Base-by-base conservation (phyloP, 2,888 invertebrate species). In the Esperia sulphurella region DNA sequence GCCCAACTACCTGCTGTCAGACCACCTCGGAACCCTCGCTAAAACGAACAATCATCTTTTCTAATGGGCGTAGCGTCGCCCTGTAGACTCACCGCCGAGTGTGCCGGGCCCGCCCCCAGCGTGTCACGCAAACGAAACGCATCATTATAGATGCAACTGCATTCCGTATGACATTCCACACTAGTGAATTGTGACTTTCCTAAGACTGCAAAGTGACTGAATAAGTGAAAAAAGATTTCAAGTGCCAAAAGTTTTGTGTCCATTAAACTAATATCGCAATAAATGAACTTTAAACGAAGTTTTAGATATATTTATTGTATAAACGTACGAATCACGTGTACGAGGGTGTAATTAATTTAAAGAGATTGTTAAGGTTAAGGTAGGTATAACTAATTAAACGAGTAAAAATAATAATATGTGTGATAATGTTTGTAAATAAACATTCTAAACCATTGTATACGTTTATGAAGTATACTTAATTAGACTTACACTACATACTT, bases 21-120 rank as follows among this genome's bases (percentile, higher is more conserved):
- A 92, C 71, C 92, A 92, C 63, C 83, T 92, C 55, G 92, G 92
- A 57, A 90, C 92, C 12, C 86, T 91, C 52, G 87, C 91, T 47
- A 90, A 91, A 70, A 83, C 91, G 58, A 92, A 92, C 75, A 92
- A 92, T 79, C 92, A 92, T 79, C 87, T 92, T 75, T 92, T 92
- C 85, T 92, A 92, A 91, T 89, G 77, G 79, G 75, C 68, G 72
- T 73, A 75, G 53, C 55, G 65, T 61, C 62, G 65, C 63, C 62
- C 53, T 51, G 55, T 58, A 59, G 62, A 61, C 61, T 28, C 43
- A 33, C 28, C 12, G 12, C 41, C 41, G 37, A 28, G 37, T 37
- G 0, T 8, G 43, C 33, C n/a, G 14, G 14, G 33, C 7, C 35
- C 35, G 33, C 40, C 13, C 10, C 47, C 35, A 37, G 39, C 51